phyloP scores from a whole-genome alignment of 1,140 invertebrate genomes.

The Zaprionus vittiger region DNA sequence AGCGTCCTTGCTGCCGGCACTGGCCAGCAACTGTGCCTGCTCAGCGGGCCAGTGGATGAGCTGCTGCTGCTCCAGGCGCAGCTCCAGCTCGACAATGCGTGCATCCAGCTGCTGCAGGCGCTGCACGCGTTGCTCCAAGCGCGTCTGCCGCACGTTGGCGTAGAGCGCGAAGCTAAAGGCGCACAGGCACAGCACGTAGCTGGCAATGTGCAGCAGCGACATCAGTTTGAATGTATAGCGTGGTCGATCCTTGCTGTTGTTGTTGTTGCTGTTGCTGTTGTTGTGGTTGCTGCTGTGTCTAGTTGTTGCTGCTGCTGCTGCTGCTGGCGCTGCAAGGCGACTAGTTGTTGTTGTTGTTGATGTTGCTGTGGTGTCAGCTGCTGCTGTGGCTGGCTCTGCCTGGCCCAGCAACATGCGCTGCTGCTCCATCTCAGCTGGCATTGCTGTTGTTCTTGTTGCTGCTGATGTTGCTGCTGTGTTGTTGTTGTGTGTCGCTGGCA shows the following conservation, averaged over 20 bases:
- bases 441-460: slow-evolving; percentile 24
- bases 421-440: slow-evolving; percentile 48
- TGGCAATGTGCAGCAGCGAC: slow-evolving; percentile 73
- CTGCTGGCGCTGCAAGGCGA: slow-evolving; percentile 60
- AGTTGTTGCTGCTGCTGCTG: slow-evolving; percentile 23
- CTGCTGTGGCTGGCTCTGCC: slow-evolving; percentile 27
- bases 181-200: slow-evolving; percentile 80
- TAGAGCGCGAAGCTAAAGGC: slow-evolving; percentile 80
- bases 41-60: slow-evolving; percentile 67
- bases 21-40: slow-evolving; percentile 51
- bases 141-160: slow-evolving; percentile 74
- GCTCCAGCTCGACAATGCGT: slow-evolving; percentile 75
- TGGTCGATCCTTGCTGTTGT: slow-evolving; percentile 53
- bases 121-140: slow-evolving; percentile 71
- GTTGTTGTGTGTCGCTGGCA: slow-evolving; percentile 64
- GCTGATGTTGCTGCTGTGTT: slow-evolving; percentile 36
- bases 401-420: slow-evolving; percentile 61
- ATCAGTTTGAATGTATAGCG: slow-evolving; percentile 59
- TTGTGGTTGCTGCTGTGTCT: slow-evolving; percentile 24
- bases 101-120: slow-evolving; percentile 78
- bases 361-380: slow-evolving; percentile 17
- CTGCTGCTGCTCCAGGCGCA: slow-evolving; percentile 70
- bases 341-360: slow-evolving; percentile 44
- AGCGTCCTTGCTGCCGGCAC: slow-evolving; percentile 39
- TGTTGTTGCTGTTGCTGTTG: slow-evolving; percentile 18